Conservation (phyloP, 2,113 vertebrate genomes). For the Misgurnus anguillicaudatus region DNA sequence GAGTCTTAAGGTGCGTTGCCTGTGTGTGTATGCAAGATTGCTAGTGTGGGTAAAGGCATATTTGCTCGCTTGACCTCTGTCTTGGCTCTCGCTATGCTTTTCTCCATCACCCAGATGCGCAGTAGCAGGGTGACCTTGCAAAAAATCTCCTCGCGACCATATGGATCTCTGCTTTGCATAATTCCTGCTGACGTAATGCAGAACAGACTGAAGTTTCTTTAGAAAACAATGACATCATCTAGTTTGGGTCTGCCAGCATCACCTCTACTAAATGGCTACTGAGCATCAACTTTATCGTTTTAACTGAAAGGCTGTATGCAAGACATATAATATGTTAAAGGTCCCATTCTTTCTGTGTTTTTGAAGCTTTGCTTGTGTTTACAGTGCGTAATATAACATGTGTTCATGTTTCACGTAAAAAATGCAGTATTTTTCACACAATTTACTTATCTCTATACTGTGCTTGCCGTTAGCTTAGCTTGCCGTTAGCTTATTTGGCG, state of each 20-base stretch:
- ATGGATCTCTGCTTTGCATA: slow-evolving; percentile 63
- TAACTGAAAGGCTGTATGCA: slow-evolving; percentile 1
- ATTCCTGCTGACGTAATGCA: slow-evolving; percentile 73
- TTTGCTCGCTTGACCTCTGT: slow-evolving; percentile 34
- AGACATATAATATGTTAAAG: no score
- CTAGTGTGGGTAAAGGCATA: slow-evolving; percentile 16
- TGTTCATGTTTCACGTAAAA: no score
- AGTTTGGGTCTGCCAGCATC: slow-evolving; percentile 15
- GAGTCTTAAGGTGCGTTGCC: not conserved
- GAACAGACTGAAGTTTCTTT: slow-evolving; percentile 57
- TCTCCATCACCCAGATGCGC: slow-evolving; percentile 73
- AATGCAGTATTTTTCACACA: no score
- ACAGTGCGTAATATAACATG: no score
- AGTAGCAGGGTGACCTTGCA: slow-evolving; percentile 77
- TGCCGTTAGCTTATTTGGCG: no score
- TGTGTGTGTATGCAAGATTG: slow-evolving; percentile 17
- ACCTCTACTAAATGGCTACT: not conserved
- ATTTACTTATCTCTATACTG: no score
- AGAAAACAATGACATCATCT: slow-evolving; percentile 42
- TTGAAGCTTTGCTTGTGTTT: no score
- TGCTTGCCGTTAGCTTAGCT: no score
- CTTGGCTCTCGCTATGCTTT: slow-evolving; percentile 49
- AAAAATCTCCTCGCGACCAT: slow-evolving; percentile 45
- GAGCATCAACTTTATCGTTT: slow-evolving; percentile 24
- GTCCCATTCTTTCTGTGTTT: no score